These are phyloP conservation scores for Porites cylindrica DNA, from an alignment of 92 coral and sea anemone genomes.

Conservation along the genomic window DNA sequence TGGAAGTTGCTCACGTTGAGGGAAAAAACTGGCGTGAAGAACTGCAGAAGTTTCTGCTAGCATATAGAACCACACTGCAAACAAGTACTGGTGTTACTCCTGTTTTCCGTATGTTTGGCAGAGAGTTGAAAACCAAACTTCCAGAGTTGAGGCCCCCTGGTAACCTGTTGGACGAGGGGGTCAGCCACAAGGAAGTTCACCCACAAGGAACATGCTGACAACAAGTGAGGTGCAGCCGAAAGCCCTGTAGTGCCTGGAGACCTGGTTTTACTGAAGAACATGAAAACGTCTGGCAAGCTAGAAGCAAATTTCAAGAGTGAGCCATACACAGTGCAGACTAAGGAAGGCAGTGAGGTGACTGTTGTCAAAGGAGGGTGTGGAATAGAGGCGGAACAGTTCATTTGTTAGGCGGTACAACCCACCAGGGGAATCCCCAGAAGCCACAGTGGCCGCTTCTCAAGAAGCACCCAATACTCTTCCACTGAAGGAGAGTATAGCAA, in stretches of 20 bases:
- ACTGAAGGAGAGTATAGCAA: no score
- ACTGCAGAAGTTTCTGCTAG: not conserved
- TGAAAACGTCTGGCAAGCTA: constrained; percentile 56
- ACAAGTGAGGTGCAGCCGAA: not conserved
- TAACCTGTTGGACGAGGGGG: constrained; percentile 11
- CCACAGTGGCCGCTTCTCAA: no score
- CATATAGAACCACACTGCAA: constrained; percentile 57
- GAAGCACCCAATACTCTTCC: no score
- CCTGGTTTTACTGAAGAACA: constrained; percentile 52
- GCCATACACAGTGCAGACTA: constrained; percentile 66
- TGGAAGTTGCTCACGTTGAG: constrained; percentile 62
- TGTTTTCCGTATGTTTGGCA: constrained; percentile 57
- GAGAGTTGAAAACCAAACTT: not conserved
- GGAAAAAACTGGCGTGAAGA: constrained; percentile 51
- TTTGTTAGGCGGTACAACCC: no score
- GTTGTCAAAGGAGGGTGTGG: no score
- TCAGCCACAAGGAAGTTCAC: constrained; percentile 38
- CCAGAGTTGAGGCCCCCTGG: no score
- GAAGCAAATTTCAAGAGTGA: constrained; percentile 36
- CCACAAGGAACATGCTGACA: not conserved
- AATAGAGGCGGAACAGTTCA: no score
- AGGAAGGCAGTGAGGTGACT: constrained; percentile 12
- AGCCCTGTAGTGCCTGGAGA: constrained; percentile 46
- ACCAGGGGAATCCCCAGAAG: no score
- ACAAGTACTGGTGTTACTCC: constrained; percentile 53